Percentiles rank a stretch among this genome's conserved stretches.
Evolutionary conservation across 2,797 vertebrate genomes (phyloP).

Genomic region (Alosa sapidissima): DNA sequence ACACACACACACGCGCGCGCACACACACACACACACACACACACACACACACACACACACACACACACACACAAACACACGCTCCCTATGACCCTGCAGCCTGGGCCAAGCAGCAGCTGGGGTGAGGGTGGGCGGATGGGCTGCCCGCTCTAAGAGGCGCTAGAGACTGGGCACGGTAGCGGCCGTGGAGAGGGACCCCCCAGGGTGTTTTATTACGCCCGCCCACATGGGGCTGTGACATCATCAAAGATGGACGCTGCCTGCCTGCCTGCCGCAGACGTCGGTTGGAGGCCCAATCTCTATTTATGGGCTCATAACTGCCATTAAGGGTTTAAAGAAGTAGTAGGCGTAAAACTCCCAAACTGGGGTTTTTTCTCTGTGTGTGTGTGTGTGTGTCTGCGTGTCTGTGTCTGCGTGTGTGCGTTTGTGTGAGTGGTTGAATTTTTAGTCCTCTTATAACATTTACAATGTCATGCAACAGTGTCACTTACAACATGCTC

Average conservation of each 20-base stretch:
- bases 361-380: background rate
- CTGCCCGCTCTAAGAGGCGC: background rate
- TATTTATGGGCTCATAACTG: background rate
- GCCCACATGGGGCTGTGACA: background rate
- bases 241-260: constrained; percentile 1
- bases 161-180: no score
- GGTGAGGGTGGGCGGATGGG: background rate
- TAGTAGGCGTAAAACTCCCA: background rate
- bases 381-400: no score
- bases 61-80: background rate
- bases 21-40: no score
- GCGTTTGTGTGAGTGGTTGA: background rate
- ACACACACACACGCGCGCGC: no score
- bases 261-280: background rate
- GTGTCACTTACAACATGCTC: background rate
- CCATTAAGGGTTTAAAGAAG: background rate
- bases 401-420: no score
- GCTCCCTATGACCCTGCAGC: background rate
- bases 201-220: background rate
- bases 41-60: no score
- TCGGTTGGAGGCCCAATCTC: background rate
- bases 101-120: background rate
- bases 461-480: background rate
- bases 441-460: constrained; percentile 28
- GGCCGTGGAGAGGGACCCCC: background rate